Percentiles rank a stretch among this genome's conserved stretches.
phyloP scores from a whole-genome alignment of 2,113 vertebrate genomes.

The Prolemur simus region DNA sequence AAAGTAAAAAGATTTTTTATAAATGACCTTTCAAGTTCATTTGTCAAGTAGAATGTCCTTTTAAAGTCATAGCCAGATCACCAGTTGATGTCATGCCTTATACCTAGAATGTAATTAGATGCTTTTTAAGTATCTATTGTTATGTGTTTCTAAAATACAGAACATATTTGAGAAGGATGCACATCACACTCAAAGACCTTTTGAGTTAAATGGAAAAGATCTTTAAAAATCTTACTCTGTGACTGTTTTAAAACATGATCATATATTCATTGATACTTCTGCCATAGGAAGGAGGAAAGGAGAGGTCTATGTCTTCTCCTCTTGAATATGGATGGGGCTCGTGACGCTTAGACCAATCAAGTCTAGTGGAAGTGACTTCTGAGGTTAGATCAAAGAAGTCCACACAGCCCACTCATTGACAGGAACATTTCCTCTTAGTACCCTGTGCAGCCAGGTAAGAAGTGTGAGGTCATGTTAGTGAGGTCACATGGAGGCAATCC shows the following conservation, averaged over 20 bases:
- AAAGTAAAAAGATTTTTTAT: background rate
- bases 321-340: background rate
- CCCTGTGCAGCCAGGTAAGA: background rate
- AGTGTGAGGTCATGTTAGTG: background rate
- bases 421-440: background rate
- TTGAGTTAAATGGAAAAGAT: background rate
- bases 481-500: background rate
- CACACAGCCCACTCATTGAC: background rate
- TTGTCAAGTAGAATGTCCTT: constrained; percentile 1
- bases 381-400: background rate
- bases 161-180: background rate
- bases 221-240: background rate
- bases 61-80: constrained; percentile 4
- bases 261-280: background rate
- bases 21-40: background rate
- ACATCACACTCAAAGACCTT: background rate
- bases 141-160: background rate
- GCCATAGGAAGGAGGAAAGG: background rate
- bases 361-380: background rate
- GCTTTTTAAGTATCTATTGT: background rate
- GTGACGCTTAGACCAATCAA: background rate
- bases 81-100: background rate
- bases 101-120: background rate
- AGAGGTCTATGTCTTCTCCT: background rate
- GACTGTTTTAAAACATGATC: background rate